A percentile compares a stretch with the other conserved stretches of the same genome.
These are phyloP conservation scores for Nesidiocoris tenuis DNA, from an alignment of 2,888 invertebrate genomes.

Conservation along the genomic window DNA sequence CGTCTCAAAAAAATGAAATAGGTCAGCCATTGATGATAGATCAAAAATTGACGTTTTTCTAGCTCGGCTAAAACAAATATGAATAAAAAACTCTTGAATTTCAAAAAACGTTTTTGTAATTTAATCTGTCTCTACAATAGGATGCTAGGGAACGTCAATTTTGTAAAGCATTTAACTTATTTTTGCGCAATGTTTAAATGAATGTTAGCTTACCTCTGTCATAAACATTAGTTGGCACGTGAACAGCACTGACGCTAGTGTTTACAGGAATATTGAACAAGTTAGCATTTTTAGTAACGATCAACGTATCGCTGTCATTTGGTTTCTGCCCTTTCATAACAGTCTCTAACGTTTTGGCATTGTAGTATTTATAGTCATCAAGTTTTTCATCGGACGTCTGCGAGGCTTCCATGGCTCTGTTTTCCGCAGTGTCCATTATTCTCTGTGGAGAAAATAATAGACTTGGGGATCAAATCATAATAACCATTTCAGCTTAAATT, in stretches of 20 bases:
- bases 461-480: too few species aligned
- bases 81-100: too few species aligned
- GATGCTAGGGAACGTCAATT: too few species aligned
- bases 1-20: too few species aligned
- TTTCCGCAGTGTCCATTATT: slow-evolving; percentile 86
- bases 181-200: too few species aligned
- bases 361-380: slow-evolving; percentile 57
- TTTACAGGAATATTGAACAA: slow-evolving; percentile 78
- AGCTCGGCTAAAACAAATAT: too few species aligned
- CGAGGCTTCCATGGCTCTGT: slow-evolving; percentile 65
- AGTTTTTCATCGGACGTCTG: slow-evolving; percentile 53
- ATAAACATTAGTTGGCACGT: slow-evolving; percentile 94
- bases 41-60: too few species aligned
- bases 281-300: slow-evolving; percentile 68
- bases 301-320: slow-evolving; percentile 62
- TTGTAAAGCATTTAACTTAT: too few species aligned
- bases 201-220: slow-evolving; percentile 79
- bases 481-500: too few species aligned
- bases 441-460: slow-evolving; percentile 59
- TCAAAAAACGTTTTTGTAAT: too few species aligned
- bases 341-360: slow-evolving; percentile 69
- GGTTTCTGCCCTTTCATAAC: slow-evolving; percentile 52
- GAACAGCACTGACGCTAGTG: slow-evolving; percentile 80
- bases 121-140: too few species aligned
- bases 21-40: too few species aligned